Conservation (phyloP, 1,140 invertebrate genomes). For the Rhagoletis zephyria region DNA sequence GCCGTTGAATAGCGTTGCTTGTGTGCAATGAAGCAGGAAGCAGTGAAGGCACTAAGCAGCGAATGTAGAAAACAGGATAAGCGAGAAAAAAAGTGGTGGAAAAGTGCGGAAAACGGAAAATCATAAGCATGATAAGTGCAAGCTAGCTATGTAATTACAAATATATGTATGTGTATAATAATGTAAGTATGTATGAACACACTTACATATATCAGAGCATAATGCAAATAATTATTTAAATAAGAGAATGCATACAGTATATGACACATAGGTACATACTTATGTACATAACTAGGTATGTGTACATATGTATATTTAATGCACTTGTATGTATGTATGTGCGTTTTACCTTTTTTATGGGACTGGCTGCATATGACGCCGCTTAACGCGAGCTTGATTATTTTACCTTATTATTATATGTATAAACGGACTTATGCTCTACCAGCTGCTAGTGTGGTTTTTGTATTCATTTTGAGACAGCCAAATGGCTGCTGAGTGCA, state of each 20-base stretch:
- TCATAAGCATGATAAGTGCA: constrained; percentile 58
- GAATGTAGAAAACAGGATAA: constrained; percentile 33
- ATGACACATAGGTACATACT: no score
- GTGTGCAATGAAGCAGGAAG: constrained; percentile 47
- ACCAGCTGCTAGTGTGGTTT: background rate
- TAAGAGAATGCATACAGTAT: no score
- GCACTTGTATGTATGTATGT: no score
- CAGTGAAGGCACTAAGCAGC: background rate
- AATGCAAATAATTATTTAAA: constrained; percentile 41
- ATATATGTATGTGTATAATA: background rate
- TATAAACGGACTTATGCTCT: background rate
- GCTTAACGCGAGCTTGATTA: background rate
- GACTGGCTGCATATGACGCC: no score
- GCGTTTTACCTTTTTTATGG: no score
- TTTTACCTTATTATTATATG: constrained; percentile 23
- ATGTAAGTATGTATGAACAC: background rate
- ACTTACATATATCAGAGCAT: background rate
- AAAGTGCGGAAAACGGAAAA: constrained; percentile 65
- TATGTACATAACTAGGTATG: no score
- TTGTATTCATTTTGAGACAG: background rate
- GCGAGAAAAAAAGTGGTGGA: constrained; percentile 48
- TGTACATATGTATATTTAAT: no score
- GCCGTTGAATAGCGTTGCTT: background rate
- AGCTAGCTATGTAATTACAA: background rate
- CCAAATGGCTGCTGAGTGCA: constrained; percentile 26